Conservation (phyloP, 2,113 vertebrate species). For the Natator depressus region DNA sequence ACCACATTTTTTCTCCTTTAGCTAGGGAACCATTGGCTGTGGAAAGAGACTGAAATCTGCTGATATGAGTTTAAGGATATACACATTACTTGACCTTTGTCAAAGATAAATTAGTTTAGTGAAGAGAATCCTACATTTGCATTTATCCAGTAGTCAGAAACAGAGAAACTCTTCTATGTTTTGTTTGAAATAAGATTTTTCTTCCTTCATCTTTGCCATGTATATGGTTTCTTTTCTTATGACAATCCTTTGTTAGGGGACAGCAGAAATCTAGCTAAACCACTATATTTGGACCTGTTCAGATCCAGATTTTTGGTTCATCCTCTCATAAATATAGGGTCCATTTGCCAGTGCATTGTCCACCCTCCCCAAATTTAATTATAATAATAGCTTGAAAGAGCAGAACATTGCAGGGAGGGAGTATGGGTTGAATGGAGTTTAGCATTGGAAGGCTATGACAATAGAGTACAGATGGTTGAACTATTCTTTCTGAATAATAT, state of each 20-base stretch:
- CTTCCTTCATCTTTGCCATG: neutral
- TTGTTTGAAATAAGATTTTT: neutral
- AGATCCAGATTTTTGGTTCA: neutral
- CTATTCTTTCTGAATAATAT: neutral
- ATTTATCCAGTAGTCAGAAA: neutral
- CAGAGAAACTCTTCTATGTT: neutral
- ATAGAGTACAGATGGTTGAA: neutral
- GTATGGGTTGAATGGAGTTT: neutral
- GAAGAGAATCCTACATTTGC: neutral
- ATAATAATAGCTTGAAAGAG: neutral
- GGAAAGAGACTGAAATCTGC: neutral
- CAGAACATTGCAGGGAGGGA: neutral
- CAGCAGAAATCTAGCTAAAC: neutral
- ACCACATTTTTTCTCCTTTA: neutral
- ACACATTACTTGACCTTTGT: neutral
- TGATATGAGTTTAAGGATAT: neutral
- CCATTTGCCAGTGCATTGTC: neutral
- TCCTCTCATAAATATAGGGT: accelerated
- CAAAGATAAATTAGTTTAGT: neutral
- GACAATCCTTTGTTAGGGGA: neutral
- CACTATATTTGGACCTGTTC: neutral
- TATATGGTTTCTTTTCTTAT: neutral
- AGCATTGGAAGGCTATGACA: neutral
- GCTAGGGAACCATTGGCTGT: accelerated
- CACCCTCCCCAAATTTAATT: neutral